phyloP scores from a whole-genome alignment of 2,797 vertebrate species.

The Lycodopsis pacificus region DNA sequence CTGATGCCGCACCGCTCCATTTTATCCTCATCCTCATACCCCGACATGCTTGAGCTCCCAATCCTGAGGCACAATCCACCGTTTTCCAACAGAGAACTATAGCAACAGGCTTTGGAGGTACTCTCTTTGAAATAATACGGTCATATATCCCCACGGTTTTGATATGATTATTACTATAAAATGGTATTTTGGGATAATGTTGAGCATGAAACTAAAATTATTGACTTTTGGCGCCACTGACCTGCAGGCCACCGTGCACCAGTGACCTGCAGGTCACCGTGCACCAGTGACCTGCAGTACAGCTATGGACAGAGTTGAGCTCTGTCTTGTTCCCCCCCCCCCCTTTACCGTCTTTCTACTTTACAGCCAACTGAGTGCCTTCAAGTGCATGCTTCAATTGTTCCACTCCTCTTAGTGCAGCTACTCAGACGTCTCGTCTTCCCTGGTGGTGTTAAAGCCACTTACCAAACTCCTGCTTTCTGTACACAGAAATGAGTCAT shows the following conservation, averaged over 20 bases:
- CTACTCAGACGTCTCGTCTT: conserved; percentile 43
- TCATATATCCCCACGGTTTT: not conserved
- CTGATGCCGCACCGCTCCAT: too few species aligned
- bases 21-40: too few species aligned
- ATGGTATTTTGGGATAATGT: not conserved
- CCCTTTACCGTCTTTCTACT: conserved; percentile 26
- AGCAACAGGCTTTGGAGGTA: too few species aligned
- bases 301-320: conserved; percentile 14
- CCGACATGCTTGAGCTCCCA: too few species aligned
- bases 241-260: too few species aligned
- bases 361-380: conserved; percentile 57
- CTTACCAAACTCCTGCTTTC: conserved; percentile 50
- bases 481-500: conserved; percentile 22
- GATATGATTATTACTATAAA: not conserved
- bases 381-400: conserved; percentile 67
- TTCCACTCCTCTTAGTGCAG: conserved; percentile 61
- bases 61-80: too few species aligned
- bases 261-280: not conserved
- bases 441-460: conserved; percentile 70
- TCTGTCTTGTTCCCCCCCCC: conserved; percentile 16
- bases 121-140: conserved; percentile 1
- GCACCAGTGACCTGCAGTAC: not conserved
- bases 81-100: not conserved
- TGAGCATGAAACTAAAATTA: not conserved
- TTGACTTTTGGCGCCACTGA: not conserved